Base-by-base conservation (phyloP, 1,140 invertebrate genomes). In the Scaptomyza pallida region DNA sequence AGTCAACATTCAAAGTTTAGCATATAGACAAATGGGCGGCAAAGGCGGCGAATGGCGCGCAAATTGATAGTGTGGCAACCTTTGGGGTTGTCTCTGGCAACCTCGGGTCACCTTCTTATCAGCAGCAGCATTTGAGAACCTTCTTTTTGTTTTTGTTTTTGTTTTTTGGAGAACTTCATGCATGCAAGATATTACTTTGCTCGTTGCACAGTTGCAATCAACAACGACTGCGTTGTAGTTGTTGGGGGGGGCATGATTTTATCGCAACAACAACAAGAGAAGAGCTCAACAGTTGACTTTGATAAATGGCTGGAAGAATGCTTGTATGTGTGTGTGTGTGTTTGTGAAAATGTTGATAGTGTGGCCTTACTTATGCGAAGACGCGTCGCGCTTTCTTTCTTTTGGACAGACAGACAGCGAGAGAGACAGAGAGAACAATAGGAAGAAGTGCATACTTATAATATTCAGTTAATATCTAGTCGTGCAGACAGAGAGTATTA, bases 251-350 rank as follows among this genome's bases (percentile, higher is more conserved):
- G 55, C 56, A 71, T 72, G 55, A 65, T 51, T 65, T 79, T 75
- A 71, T 78, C 75, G 33, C 50, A 35, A 17, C 13, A 17, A 43
- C 35, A 70, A 63, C 50, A 30, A 30, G 6, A 30, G 6, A 26
- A 5, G 26, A 12, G 12, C 30, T 64, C 68, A 65, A 65, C 54
- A 56, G 50, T 64, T 59, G 60, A 65, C 52, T 71, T 62, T 78
- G 78, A 82, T 82, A 78, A 82, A 62, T 55, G 50, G 37, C 13
- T 75, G 41, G 19, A 40, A 56, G 48, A 12, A 23, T 17, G 48
- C 1, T 13, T 15, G 40, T 17, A 15, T 13, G 15, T n/a, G n/a
- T 26, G 37, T 43, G 37, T 41, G 35, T 41, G 13, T 23, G n/a
- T 55, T n/a, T 56, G 19, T 56, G 48, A 43, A 50, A 43, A 33